phyloP scores from a whole-genome alignment of 2,797 vertebrate genomes.

The Oryzias sinensis region DNA sequence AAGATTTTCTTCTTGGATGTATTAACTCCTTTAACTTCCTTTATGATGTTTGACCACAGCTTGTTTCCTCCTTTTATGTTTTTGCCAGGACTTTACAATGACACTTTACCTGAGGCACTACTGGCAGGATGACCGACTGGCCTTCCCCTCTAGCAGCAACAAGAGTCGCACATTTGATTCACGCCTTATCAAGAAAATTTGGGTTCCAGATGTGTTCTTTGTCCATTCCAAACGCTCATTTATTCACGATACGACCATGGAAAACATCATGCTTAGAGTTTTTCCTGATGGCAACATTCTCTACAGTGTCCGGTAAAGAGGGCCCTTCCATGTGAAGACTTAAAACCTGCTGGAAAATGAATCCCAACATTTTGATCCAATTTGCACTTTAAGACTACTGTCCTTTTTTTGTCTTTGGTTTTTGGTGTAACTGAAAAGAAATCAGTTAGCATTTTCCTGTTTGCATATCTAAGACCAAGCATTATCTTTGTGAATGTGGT shows the following conservation, averaged over 20 bases:
- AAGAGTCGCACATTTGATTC: constrained; percentile 92
- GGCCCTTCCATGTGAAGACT: too few species aligned
- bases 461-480: too few species aligned
- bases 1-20: neutral
- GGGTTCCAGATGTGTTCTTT: constrained; percentile 94
- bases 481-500: too few species aligned
- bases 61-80: neutral
- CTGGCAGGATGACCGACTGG: constrained; percentile 92
- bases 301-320: constrained; percentile 86
- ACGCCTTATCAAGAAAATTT: constrained; percentile 90
- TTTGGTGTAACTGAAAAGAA: too few species aligned
- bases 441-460: too few species aligned
- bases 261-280: constrained; percentile 90
- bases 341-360: too few species aligned
- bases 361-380: too few species aligned
- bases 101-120: constrained; percentile 93
- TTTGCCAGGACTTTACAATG: constrained; percentile 89
- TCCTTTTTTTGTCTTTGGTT: too few species aligned
- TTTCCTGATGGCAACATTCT: constrained; percentile 88
- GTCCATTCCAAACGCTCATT: constrained; percentile 93
- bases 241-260: constrained; percentile 91
- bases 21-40: too few species aligned
- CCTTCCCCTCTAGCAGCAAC: constrained; percentile 89
- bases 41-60: too few species aligned
- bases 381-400: too few species aligned